Evolutionary conservation across 2,797 vertebrate genomes (phyloP), one percentile per base, ranked within the genome.

Genomic region (Acestrorhynchus altus): DNA sequence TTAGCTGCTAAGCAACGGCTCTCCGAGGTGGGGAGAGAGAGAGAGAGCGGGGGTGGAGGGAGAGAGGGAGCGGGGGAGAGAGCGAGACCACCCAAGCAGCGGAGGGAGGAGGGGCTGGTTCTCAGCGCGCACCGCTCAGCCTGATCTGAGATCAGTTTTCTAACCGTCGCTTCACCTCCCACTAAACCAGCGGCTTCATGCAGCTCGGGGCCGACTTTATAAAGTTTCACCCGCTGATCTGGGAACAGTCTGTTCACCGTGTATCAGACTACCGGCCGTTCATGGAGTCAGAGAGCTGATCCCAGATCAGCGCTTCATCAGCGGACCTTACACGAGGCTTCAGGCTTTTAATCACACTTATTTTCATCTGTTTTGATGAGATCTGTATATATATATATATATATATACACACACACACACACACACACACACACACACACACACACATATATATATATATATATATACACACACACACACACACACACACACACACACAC

Each of bases 1-100:
- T 95, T 95, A 96, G 95, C 95, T 96, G 95, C 95, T 96, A 96
- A 95, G 95, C 95, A 95, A 96, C 95, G 94, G 94, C 95, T 94
- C 94, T 90, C 93, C 94, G 94, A 94, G 94, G 95, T 94, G 93
- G 94, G 93, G 94, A 93, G 94, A 92, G 18, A 28, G 57, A 59
- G 56, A 15, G 40, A 47, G 40, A 20, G n/a, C n/a, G n/a, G n/a
- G n/a, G n/a, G n/a, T n/a, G n/a, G 64, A 65, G 39, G 26, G 63
- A 26, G 63, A n/a, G 59, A 39, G 59, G 39, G 69, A 60, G 74
- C 16, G 77, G 59, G 61, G 24, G 61, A 64, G 56, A 18, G 64
- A 18, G 77, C 39, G 90, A 90, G 94, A 94, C 94, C 94, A 95
- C 94, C 94, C 95, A 95, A 90, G 93, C 93, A 90, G 61, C 11